Evolutionary conservation across 1,140 invertebrate genomes (phyloP), one percentile per base, ranked within the genome.

Genomic region (Spodoptera litura): DNA sequence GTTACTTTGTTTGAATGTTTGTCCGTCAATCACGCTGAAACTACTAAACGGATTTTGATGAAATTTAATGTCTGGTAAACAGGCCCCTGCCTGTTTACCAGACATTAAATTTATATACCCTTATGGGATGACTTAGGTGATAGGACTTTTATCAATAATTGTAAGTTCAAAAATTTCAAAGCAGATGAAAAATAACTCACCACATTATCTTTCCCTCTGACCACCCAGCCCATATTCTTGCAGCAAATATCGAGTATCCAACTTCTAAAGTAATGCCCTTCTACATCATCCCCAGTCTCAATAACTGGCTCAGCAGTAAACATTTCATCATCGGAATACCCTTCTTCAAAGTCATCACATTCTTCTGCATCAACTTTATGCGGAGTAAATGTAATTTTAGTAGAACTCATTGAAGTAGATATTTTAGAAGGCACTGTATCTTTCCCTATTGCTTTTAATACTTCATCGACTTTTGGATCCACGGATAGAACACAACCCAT

Each of bases 401-500:
- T 53, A 51, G 73, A 62, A 53, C 59, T 75, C 73, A 53, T 75
- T 13, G 44, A 61, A 12, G 73, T 53, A 20, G 73, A 53, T 64
- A 62, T 52, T 82, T 85, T 91, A 25, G 44, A 38, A 31, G 78
- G 31, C 0, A 83, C 79, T 64, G 83, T 55, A 64, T 91, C 89
- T 79, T 91, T 93, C 70, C 88, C 81, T 81, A 93, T 86, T 6
- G 87, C 81, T 85, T 83, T 91, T n/a, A 91, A 73, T 55, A 87
- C 86, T 92, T 87, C 95, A 58, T 83, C 91, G 58, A 87, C 89
- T 88, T 91, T 95, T 59, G 96, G 96, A 89, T 97, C 96, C 25
- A 96, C 94, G 53, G 96, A 96, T 31, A 97, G 93, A 55, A 98
- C 93, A 79, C 97, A 96, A 52, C 97, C 97, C 83, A 98, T 96